These are phyloP conservation scores for Platichthys stellatus DNA, from an alignment of 2,113 vertebrate genomes.

Conservation along the genomic window DNA sequence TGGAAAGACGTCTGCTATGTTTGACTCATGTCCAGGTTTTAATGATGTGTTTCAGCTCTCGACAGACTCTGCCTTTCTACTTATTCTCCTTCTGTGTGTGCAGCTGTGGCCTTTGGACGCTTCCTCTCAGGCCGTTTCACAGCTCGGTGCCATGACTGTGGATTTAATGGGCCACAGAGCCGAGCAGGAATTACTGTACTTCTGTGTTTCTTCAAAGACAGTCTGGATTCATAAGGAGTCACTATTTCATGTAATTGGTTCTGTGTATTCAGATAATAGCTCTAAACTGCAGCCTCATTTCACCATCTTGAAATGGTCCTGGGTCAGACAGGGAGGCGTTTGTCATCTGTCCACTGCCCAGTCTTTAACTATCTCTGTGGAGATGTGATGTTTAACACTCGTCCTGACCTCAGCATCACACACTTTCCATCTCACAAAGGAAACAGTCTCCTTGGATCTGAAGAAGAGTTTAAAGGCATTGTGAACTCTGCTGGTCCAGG, in stretches of 20 bases:
- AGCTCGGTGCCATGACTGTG: too few relatives aligned
- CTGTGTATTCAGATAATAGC: neutral
- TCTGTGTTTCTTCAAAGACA: too few relatives aligned
- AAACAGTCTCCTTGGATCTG: neutral
- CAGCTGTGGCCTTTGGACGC: too few relatives aligned
- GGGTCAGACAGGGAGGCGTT: conserved; percentile 35
- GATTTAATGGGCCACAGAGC: too few relatives aligned
- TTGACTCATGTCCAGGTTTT: neutral
- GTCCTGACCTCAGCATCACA: neutral
- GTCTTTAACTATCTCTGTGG: conserved; percentile 1
- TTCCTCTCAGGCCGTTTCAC: too few relatives aligned
- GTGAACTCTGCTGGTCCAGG: neutral
- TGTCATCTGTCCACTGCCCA: conserved; percentile 6
- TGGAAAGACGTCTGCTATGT: too few relatives aligned
- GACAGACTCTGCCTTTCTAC: neutral
- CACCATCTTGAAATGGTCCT: neutral
- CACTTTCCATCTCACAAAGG: conserved; percentile 1
- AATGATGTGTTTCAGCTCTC: neutral
- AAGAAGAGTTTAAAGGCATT: neutral
- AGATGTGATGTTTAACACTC: conserved; percentile 25
- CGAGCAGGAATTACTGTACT: too few relatives aligned
- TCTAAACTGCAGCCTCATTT: neutral
- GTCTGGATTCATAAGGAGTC: too few relatives aligned
- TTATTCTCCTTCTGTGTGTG: neutral
- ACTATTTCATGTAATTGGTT: neutral